These are phyloP conservation scores for Cremastinae sp. DNA, from an alignment of 2,888 invertebrate species.

Conservation along the genomic window DNA sequence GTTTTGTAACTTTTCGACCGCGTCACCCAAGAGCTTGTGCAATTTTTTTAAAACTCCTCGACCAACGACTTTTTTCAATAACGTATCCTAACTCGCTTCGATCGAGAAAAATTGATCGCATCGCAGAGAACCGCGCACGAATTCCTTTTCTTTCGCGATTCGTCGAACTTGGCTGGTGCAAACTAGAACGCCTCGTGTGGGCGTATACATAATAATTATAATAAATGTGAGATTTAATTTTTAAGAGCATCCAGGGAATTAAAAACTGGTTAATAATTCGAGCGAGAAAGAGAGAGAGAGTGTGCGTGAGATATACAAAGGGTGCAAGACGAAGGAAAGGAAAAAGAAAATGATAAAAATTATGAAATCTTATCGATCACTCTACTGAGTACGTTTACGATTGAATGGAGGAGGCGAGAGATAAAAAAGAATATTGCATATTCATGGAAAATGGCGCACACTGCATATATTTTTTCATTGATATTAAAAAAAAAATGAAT, in stretches of 20 bases:
- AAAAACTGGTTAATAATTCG: slow-evolving; percentile 46
- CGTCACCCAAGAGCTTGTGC: too few relatives aligned
- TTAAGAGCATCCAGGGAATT: slow-evolving; percentile 65
- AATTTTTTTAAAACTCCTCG: too few relatives aligned
- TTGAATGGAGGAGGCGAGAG: slow-evolving; percentile 3
- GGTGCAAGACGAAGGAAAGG: slow-evolving; percentile 49
- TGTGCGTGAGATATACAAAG: too few relatives aligned
- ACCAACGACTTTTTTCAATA: too few relatives aligned
- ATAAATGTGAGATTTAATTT: slow-evolving; percentile 75
- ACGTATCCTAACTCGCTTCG: too few relatives aligned
- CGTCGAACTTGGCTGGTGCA: not conserved
- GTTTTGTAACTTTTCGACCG: slow-evolving; percentile 49
- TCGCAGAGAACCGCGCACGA: too few relatives aligned
- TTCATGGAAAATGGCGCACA: slow-evolving; percentile 20
- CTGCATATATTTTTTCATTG: slow-evolving; percentile 36
- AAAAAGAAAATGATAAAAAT: slow-evolving; percentile 59
- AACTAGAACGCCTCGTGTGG: slow-evolving; percentile 9
- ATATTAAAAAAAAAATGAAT: slow-evolving; percentile 36
- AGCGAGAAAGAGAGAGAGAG: slow-evolving; percentile 26
- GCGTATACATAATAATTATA: slow-evolving; percentile 66
- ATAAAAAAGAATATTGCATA: not conserved
- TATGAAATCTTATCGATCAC: slow-evolving; percentile 61
- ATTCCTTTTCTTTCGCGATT: too few relatives aligned
- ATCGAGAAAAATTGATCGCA: too few relatives aligned
- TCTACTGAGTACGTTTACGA: slow-evolving; percentile 76